These are phyloP conservation scores for Ceryle rudis DNA, from an alignment of 2,797 vertebrate species.

Conservation along the genomic window DNA sequence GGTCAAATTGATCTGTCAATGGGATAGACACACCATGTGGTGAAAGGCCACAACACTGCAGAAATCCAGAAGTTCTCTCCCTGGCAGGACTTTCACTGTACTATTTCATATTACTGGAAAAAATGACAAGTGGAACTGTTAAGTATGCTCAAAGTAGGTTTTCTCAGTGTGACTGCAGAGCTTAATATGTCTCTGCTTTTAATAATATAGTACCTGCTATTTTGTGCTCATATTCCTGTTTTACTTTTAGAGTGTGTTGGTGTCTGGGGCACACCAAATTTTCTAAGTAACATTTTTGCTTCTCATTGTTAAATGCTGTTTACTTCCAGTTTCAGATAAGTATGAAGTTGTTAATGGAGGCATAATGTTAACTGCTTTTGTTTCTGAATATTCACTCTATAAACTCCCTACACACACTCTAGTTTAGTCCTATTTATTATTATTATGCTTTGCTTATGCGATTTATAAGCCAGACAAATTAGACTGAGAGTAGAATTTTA, in stretches of 20 bases:
- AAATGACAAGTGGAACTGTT: conserved; percentile 23
- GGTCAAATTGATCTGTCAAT: not conserved
- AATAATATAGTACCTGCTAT: not conserved
- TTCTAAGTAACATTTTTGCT: not conserved
- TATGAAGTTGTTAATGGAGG: not conserved
- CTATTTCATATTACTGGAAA: conserved; percentile 8
- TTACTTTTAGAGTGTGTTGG: not conserved
- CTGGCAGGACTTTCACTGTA: not conserved
- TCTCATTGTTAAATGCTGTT: not conserved
- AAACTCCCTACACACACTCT: not conserved
- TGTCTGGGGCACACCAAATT: not conserved
- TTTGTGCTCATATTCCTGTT: not conserved
- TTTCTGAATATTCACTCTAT: not conserved
- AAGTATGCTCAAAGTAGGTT: not conserved
- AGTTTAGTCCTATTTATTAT: not conserved
- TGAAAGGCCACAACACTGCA: not conserved
- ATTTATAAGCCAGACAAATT: not conserved
- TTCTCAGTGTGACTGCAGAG: not conserved
- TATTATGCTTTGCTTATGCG: not conserved
- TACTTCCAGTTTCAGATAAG: not conserved
- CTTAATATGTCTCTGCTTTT: not conserved
- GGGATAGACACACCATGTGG: not conserved
- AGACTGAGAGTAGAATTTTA: not conserved
- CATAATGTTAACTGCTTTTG: not conserved
- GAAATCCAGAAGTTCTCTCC: not conserved